Base-by-base conservation (phyloP, 2,797 vertebrate genomes). In the Taeniopygia guttata region DNA sequence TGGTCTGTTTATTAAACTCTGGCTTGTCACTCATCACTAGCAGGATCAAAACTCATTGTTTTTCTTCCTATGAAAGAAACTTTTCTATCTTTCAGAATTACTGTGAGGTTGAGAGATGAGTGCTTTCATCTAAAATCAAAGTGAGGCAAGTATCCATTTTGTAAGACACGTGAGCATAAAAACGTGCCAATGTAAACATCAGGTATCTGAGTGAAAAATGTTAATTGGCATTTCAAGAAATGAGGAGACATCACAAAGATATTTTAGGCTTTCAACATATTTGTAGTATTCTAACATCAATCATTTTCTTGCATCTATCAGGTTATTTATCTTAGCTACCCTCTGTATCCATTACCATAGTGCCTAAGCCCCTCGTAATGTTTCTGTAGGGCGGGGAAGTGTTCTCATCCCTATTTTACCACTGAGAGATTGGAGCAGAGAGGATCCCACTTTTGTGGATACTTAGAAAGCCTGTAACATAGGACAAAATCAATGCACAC, bases 181-280 rank as follows among this genome's bases (percentile, higher is more conserved):
- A 96, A 96, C 94, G 89, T 0, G 15, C 89, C 95, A 94, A 95
- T 91, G 79, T 96, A 96, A 96, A 96, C 95, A 96, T 70, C 90
- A 96, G 93, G 95, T 96, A 96, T 96, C 95, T 95, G 78, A 93
- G 72, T 96, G 96, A 96, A 96, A 96, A 96, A 96, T 97, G 95
- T 97, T 96, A 96, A 95, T 96, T 96, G 95, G 94, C 46, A 69
- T 92, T 95, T 89, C 87, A 97, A 94, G 93, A 95, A 96, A 73
- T 91, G 85, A 79, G 68, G 34, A 95, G 90, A 87, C 94, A 78
- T 94, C 51, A 88, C 83, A 94, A 90, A 96, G 93, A 94, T 77
- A 95, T 96, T 94, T 75, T 85, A 91, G 49, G 75, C 60, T 93
- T 74, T 96, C 91, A 95, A 93, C 68, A 81, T 93, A 95, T 96